Evolutionary conservation across 2,113 vertebrate species (phyloP).

Genomic region (Uropsilus gracilis): DNA sequence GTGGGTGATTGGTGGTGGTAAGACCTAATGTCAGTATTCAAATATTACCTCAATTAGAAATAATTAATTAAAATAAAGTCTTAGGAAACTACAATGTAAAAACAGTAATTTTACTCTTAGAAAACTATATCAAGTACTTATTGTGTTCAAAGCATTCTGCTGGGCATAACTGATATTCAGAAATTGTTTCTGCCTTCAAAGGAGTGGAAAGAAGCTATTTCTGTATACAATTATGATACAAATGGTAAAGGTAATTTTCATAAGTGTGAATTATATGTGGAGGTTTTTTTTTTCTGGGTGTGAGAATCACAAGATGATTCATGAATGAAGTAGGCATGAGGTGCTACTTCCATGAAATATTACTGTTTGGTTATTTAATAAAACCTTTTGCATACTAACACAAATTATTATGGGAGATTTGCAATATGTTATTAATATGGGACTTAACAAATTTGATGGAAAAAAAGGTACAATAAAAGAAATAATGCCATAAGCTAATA

Average conservation of each 20-base stretch:
- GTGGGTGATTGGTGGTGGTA: too few species aligned
- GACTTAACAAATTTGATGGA: not conserved
- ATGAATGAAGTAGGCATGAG: not conserved
- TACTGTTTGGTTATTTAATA: not conserved
- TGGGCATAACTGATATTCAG: not conserved
- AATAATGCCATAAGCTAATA: not conserved
- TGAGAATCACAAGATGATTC: not conserved
- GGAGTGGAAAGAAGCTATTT: not conserved
- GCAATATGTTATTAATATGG: not conserved
- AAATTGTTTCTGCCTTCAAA: not conserved
- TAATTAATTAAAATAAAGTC: too few species aligned
- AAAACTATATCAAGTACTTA: not conserved
- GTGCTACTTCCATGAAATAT: conserved; percentile 13
- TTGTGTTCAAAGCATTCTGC: not conserved
- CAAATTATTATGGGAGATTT: conserved; percentile 28
- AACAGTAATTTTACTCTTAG: too few species aligned
- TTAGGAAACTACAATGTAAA: too few species aligned
- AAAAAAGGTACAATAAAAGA: not conserved
- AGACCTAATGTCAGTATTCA: too few species aligned
- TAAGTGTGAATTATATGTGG: not conserved
- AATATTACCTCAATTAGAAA: too few species aligned
- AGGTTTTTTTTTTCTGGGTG: not conserved
- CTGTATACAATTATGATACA: not conserved
- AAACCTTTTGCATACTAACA: not conserved
- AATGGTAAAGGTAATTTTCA: not conserved